Evolutionary conservation across 2,113 vertebrate genomes (phyloP).

Genomic region (Ginglymostoma cirratum): DNA sequence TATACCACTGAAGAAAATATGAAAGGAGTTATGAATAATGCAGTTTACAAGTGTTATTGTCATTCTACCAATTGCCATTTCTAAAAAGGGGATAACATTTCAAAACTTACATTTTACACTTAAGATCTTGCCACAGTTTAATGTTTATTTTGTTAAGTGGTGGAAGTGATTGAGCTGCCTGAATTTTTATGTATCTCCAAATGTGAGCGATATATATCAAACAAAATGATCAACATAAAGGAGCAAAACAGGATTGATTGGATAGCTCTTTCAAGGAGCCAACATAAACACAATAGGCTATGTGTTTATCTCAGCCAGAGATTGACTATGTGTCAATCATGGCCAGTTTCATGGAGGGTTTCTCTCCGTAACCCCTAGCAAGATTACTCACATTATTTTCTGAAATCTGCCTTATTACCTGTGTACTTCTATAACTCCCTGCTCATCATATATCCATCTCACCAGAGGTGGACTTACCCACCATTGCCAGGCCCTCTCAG

Average conservation of each 20-base stretch:
- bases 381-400: no score
- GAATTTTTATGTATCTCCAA: not conserved
- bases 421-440: no score
- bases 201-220: not conserved
- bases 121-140: not conserved
- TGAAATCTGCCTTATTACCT: no score
- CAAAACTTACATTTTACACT: not conserved
- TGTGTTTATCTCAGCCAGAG: not conserved
- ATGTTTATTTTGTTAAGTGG: not conserved
- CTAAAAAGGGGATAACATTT: not conserved
- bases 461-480: no score
- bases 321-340: no score
- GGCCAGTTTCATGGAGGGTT: no score
- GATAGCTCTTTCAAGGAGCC: not conserved
- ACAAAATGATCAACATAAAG: not conserved
- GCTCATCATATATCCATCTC: no score
- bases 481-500: no score
- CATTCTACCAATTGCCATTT: not conserved
- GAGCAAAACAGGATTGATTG: not conserved
- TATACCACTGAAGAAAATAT: not conserved
- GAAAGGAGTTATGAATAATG: constrained; percentile 1
- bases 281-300: not conserved
- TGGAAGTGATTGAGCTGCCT: not conserved
- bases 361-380: no score
- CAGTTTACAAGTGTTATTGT: not conserved